Conservation (phyloP, 1,140 invertebrate genomes). For the Hesperophylax magnus region DNA sequence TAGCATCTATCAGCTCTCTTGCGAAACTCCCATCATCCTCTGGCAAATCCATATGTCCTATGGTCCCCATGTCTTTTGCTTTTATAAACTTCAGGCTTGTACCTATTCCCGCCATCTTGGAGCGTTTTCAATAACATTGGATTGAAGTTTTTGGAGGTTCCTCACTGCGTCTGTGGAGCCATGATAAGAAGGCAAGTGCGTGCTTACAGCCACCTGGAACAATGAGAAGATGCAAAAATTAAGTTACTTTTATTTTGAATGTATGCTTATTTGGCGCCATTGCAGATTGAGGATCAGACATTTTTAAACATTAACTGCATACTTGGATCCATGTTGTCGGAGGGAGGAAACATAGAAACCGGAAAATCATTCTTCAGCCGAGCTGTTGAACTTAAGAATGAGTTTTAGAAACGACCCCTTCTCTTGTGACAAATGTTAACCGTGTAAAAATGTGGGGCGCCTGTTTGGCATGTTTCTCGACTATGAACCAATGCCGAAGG, state of each 20-base stretch:
- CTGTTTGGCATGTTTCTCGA: too few relatives aligned
- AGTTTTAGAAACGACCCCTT: too few relatives aligned
- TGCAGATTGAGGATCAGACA: not conserved
- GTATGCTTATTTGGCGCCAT: not conserved
- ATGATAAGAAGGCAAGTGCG: conserved; percentile 4
- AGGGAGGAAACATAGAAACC: too few relatives aligned
- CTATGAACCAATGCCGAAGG: too few relatives aligned
- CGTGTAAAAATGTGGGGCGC: too few relatives aligned
- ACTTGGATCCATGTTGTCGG: too few relatives aligned
- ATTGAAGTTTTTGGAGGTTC: conserved; percentile 1
- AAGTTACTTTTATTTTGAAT: not conserved
- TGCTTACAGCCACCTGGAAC: conserved; percentile 2
- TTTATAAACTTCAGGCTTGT: not conserved
- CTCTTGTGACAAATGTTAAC: too few relatives aligned
- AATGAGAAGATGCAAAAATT: not conserved
- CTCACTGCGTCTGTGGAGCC: not conserved
- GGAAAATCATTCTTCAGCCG: too few relatives aligned
- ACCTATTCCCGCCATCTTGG: not conserved
- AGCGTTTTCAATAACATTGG: not conserved
- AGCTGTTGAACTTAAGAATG: not conserved
- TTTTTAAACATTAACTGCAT: too few relatives aligned
- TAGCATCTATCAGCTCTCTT: not conserved
- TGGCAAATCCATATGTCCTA: not conserved
- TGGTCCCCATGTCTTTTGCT: not conserved
- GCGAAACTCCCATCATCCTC: not conserved